Evolutionary conservation across 2,888 invertebrate species (phyloP).

Genomic region (Polyommatus iphigenia): DNA sequence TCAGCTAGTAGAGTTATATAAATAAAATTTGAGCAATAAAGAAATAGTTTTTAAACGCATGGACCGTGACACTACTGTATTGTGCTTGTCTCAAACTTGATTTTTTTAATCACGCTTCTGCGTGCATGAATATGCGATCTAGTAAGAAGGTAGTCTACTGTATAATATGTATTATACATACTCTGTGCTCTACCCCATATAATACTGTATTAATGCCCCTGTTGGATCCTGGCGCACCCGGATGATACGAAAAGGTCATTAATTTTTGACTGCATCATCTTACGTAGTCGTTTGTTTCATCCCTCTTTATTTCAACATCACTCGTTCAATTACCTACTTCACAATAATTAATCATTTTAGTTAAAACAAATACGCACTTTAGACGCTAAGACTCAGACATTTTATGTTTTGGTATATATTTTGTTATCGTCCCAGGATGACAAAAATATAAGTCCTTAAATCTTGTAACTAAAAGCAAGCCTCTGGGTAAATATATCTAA

Average conservation of each 20-base stretch:
- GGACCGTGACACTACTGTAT: too few relatives aligned
- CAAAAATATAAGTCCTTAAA: background rate
- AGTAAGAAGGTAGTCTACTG: too few relatives aligned
- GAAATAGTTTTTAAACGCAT: too few relatives aligned
- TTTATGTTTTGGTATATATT: too few relatives aligned
- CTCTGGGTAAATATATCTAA: background rate
- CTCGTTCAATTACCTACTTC: slow-evolving; percentile 14
- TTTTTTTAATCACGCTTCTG: too few relatives aligned
- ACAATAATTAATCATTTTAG: slow-evolving; percentile 17
- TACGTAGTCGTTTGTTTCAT: slow-evolving; percentile 37
- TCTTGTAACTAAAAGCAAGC: background rate
- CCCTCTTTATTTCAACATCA: slow-evolving; percentile 28
- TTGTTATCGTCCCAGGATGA: background rate
- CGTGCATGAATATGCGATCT: too few relatives aligned
- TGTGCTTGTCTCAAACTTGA: too few relatives aligned
- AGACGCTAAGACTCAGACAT: background rate
- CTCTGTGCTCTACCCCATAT: slow-evolving; percentile 49
- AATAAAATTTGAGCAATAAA: too few relatives aligned
- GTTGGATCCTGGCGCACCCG: slow-evolving; percentile 45
- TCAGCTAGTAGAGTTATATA: too few relatives aligned
- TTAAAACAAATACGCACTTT: background rate
- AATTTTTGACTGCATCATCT: slow-evolving; percentile 49
- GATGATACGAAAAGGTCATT: slow-evolving; percentile 55
- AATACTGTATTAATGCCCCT: slow-evolving; percentile 61
- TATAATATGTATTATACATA: background rate